Conservation (phyloP, 2,113 vertebrate genomes). For the Stegostoma tigrinum region DNA sequence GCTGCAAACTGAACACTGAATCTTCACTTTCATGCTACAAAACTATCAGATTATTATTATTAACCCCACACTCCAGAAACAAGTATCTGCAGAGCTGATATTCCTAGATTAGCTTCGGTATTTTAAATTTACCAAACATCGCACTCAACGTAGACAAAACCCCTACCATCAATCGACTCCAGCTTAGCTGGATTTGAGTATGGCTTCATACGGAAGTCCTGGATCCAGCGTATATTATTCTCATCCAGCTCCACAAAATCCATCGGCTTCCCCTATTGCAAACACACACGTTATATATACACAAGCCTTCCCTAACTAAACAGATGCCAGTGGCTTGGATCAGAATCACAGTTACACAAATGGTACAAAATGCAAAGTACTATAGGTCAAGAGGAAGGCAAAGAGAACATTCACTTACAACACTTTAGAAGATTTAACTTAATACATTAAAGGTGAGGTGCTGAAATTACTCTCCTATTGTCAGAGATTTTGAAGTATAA, state of each 20-base stretch:
- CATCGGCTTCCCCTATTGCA: conserved; percentile 71
- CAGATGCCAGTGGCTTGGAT: background rate
- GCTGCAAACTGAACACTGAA: background rate
- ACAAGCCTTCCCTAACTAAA: background rate
- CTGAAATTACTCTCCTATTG: background rate
- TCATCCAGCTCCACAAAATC: conserved; percentile 81
- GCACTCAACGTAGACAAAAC: conserved; percentile 12
- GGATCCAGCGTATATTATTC: conserved; percentile 78
- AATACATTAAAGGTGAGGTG: background rate
- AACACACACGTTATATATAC: background rate
- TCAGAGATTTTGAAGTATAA: background rate
- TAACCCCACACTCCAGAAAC: background rate
- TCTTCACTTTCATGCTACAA: background rate
- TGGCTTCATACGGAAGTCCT: conserved; percentile 85
- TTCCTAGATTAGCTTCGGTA: background rate
- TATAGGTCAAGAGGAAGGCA: background rate
- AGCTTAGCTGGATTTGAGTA: conserved; percentile 82
- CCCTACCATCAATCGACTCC: conserved; percentile 82
- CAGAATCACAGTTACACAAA: background rate
- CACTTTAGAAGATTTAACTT: background rate
- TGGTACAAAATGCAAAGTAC: background rate
- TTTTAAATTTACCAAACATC: background rate
- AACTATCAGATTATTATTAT: background rate
- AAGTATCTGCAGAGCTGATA: background rate
- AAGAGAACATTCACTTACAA: background rate